Evolutionary conservation across 1,140 invertebrate species (phyloP).

Genomic region (Halesus radiatus): DNA sequence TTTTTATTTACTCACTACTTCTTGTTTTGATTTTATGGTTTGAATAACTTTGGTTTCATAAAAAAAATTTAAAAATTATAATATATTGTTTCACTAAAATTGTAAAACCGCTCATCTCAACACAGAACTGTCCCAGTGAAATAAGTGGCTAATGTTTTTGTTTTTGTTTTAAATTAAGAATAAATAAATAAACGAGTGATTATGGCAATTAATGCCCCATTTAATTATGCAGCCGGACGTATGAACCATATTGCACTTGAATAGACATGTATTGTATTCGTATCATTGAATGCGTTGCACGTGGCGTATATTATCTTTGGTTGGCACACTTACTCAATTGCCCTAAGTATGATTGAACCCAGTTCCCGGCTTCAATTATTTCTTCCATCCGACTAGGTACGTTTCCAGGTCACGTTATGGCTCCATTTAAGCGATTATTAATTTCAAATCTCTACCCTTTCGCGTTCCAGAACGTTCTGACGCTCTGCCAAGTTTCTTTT

Average conservation of each 20-base stretch:
- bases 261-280: no score
- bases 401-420: not conserved
- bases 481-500: conserved; percentile 21
- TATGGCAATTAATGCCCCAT: no score
- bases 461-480: not conserved
- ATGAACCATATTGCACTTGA: not conserved
- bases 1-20: no score
- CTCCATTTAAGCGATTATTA: conserved; percentile 10
- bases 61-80: no score
- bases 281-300: not conserved
- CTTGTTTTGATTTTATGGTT: no score
- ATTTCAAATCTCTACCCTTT: not conserved
- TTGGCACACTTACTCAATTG: conserved; percentile 10
- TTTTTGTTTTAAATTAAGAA: no score
- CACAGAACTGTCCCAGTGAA: no score
- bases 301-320: not conserved
- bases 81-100: no score
- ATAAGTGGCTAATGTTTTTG: no score
- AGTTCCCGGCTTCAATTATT: not conserved
- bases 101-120: no score
- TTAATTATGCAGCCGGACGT: not conserved
- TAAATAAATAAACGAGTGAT: no score
- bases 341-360: not conserved
- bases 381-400: not conserved
- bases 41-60: no score